Evolutionary conservation across 2,888 invertebrate species (phyloP).

Genomic region (Heteromurus nitidus): DNA sequence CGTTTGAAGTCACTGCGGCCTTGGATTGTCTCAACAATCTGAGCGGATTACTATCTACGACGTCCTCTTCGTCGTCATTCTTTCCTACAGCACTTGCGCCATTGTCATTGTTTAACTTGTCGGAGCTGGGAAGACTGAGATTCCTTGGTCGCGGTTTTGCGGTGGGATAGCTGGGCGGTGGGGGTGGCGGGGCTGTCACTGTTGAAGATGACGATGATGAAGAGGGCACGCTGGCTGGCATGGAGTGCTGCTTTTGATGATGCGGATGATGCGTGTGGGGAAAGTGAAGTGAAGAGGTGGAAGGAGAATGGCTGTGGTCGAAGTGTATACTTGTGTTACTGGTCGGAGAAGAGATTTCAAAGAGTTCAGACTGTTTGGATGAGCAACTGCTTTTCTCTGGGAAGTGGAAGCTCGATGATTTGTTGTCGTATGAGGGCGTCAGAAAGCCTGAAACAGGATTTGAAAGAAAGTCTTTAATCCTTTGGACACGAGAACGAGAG

Average conservation of each 20-base stretch:
- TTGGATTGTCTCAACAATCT: slow-evolving; percentile 71
- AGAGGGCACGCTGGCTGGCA: slow-evolving; percentile 74
- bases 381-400: slow-evolving; percentile 72
- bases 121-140: slow-evolving; percentile 60
- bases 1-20: slow-evolving; percentile 66
- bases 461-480: too few relatives aligned
- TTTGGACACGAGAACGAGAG: too few relatives aligned
- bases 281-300: slow-evolving; percentile 32
- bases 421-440: slow-evolving; percentile 73
- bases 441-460: slow-evolving; percentile 69
- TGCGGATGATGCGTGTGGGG: slow-evolving; percentile 52
- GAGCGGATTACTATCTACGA: slow-evolving; percentile 80
- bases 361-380: slow-evolving; percentile 72
- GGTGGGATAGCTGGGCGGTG: slow-evolving; percentile 66
- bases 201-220: slow-evolving; percentile 74
- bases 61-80: slow-evolving; percentile 68
- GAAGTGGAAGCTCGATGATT: slow-evolving; percentile 73
- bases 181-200: slow-evolving; percentile 12
- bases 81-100: background rate
- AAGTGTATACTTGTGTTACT: slow-evolving; percentile 63
- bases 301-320: slow-evolving; percentile 62
- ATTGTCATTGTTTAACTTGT: slow-evolving; percentile 52
- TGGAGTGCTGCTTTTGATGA: slow-evolving; percentile 74
- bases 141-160: slow-evolving; percentile 63
- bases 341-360: slow-evolving; percentile 67